Conservation (phyloP, 92 coral and sea anemone species). For the Palythoa caribaeorum region DNA sequence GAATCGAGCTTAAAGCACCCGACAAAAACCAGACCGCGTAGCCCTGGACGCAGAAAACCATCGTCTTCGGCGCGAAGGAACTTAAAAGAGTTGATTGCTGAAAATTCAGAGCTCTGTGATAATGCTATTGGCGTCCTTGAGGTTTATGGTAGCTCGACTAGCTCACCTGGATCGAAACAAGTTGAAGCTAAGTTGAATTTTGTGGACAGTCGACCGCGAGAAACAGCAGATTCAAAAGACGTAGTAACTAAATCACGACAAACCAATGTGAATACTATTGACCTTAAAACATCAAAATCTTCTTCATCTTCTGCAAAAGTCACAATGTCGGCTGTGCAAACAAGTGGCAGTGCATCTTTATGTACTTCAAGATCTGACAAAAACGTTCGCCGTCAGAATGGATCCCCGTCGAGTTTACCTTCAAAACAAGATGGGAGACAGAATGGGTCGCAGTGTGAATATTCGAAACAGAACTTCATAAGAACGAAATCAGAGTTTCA, state of each 20-base stretch:
- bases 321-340: conserved; percentile 42
- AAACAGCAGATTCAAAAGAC: conserved; percentile 9
- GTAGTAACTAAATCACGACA: conserved; percentile 2
- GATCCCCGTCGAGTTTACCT: neutral
- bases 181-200: neutral
- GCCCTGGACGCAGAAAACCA: conserved; percentile 75
- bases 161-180: conserved; percentile 2
- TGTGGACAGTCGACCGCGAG: neutral
- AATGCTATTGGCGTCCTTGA: conserved; percentile 33
- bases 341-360: conserved; percentile 25
- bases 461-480: neutral
- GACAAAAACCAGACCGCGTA: conserved; percentile 84
- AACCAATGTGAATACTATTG: neutral
- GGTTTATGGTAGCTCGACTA: conserved; percentile 15
- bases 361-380: conserved; percentile 19
- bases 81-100: conserved; percentile 23
- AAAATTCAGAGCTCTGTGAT: conserved; percentile 35
- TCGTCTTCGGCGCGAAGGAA: conserved; percentile 70
- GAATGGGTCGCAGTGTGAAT: neutral
- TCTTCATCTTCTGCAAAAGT: conserved; percentile 6
- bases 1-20: conserved; percentile 69
- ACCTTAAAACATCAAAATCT: conserved; percentile 1
- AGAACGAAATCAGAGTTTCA: conserved; percentile 1
- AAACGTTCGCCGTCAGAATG: neutral
- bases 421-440: neutral